phyloP scores from a whole-genome alignment of 2,888 invertebrate species.

The Philaethria dido region DNA sequence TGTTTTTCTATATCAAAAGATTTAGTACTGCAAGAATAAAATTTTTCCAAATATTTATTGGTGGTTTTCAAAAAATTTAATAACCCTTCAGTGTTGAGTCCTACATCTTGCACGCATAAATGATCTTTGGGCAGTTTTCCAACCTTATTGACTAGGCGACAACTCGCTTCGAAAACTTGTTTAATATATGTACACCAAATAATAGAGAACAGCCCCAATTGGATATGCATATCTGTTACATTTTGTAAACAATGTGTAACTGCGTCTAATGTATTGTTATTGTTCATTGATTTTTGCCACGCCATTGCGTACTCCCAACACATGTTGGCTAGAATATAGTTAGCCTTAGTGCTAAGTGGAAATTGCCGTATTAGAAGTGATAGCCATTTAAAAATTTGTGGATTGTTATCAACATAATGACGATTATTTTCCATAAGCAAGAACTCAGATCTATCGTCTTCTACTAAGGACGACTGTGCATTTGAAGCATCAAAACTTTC shows the following conservation, averaged over 20 bases:
- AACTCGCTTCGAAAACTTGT: conserved; percentile 89
- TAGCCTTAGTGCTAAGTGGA: conserved; percentile 92
- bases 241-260: conserved; percentile 87
- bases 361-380: conserved; percentile 89
- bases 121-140: conserved; percentile 94
- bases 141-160: conserved; percentile 90
- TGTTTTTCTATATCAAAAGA: conserved; percentile 65
- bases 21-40: conserved; percentile 68
- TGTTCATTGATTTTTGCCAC: conserved; percentile 92
- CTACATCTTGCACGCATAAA: conserved; percentile 90
- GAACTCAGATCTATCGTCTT: conserved; percentile 58
- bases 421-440: conserved; percentile 68
- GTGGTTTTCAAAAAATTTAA: conserved; percentile 73
- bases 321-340: conserved; percentile 92
- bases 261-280: conserved; percentile 87
- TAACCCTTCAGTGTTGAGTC: conserved; percentile 86
- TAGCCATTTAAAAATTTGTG: conserved; percentile 85
- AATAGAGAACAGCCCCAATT: conserved; percentile 92
- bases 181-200: conserved; percentile 96
- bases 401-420: conserved; percentile 66
- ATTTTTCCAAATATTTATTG: conserved; percentile 76
- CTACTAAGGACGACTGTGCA: conserved; percentile 47
- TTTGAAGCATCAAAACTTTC: conserved; percentile 52
- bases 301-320: conserved; percentile 95
- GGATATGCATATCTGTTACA: conserved; percentile 86